Evolutionary conservation across 2,888 invertebrate species (phyloP).

Genomic region (Prostheceraeus crozeri): DNA sequence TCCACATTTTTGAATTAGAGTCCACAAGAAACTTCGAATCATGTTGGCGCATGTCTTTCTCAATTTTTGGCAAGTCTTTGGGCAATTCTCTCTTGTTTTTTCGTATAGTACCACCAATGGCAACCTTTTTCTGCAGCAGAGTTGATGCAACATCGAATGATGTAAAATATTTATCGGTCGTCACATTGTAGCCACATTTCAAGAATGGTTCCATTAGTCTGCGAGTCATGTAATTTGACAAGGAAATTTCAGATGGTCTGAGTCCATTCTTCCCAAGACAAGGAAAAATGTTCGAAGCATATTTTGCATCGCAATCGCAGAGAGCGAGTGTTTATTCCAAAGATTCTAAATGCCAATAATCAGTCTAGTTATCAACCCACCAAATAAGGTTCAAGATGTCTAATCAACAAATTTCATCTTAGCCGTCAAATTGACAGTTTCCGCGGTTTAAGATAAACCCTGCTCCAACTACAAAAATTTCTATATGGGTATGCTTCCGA

Average conservation of each 20-base stretch:
- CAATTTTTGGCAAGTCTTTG: slow-evolving; percentile 7
- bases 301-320: slow-evolving; percentile 18
- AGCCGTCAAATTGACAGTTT: too few relatives aligned
- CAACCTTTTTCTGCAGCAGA: slow-evolving; percentile 8
- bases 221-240: not conserved
- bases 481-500: too few relatives aligned
- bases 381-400: too few relatives aligned
- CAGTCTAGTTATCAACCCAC: too few relatives aligned
- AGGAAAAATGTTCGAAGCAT: slow-evolving; percentile 20
- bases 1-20: too few relatives aligned
- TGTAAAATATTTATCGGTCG: not conserved
- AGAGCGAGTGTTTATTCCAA: slow-evolving; percentile 3
- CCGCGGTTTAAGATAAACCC: too few relatives aligned
- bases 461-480: too few relatives aligned
- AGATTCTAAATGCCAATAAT: not conserved
- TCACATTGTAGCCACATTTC: slow-evolving; percentile 7
- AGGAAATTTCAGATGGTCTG: not conserved
- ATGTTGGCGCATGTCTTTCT: slow-evolving; percentile 3
- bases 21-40: slow-evolving; percentile 18
- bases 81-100: slow-evolving; percentile 3
- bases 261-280: slow-evolving; percentile 16
- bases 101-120: slow-evolving; percentile 9
- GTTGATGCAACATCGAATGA: not conserved
- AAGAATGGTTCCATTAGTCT: slow-evolving; percentile 5
- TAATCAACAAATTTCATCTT: too few relatives aligned